Base-by-base conservation (phyloP, 2,888 invertebrate species). In the Agrochola lychnidis region DNA sequence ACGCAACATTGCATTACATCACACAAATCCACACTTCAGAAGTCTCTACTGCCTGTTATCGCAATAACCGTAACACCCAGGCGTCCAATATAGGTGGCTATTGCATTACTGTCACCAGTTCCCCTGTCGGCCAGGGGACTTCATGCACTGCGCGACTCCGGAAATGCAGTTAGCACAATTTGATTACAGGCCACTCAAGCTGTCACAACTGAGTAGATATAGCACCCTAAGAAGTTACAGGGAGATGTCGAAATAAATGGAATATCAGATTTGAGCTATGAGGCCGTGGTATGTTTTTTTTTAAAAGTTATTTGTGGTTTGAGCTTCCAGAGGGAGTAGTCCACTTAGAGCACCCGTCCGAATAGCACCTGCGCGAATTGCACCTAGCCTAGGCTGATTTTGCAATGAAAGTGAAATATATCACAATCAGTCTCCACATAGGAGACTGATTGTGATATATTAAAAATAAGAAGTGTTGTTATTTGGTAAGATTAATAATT, bases 111-210 rank as follows among this genome's bases (percentile, higher is more conserved):
- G 6, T 25, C 57, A 67, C 22, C 30, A 22, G 25, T 57, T 19
- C 69, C 62, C 76, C 70, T 4, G 66, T 76, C 57, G 7, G n/a
- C 22, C 68, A 63, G 57, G 40, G 14, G 12, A 14, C 63, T 70
- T 19, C 61, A 61, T 78, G 85, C 73, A 74, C 9, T 42, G 61
- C 16, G 42, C 12, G 25, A 36, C 64, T n/a, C 66, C 36, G 62
- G 56, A 71, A 74, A 78, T 85, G 85, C 72, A 84, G 83, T 85
- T 85, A 85, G 22, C 67, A 78, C 85, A 82, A 84, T 85, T 82
- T 73, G 63, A 82, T 82, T 85, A 84, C 70, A 2, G n/a, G 66
- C n/a, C 71, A 12, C 71, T 74, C 78, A 68, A 69, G 75, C 85
- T 83, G 83, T 85, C 83, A 85, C 56, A 83, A 84, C 72, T 42